Conservation (phyloP, 2,797 vertebrate genomes). For the Propithecus deckenii region DNA sequence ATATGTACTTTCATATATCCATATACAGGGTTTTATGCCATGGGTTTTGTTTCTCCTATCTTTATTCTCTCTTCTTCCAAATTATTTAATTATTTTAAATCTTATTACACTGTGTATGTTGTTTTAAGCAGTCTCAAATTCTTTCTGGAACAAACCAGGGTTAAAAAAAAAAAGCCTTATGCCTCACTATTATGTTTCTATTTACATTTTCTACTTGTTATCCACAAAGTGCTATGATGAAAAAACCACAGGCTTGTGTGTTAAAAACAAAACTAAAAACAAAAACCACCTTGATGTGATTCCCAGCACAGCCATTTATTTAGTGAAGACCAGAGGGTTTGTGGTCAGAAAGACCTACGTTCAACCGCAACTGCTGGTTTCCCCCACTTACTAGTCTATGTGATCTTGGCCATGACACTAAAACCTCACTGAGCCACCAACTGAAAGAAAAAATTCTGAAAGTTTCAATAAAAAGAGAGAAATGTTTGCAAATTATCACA, state of each 20-base stretch:
- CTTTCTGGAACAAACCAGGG: conserved; percentile 7
- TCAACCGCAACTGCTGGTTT: not conserved
- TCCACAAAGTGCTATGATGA: not conserved
- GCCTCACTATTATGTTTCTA: not conserved
- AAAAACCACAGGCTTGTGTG: not conserved
- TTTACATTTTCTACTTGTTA: not conserved
- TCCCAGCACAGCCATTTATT: not conserved
- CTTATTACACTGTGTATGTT: not conserved
- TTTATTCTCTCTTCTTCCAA: conserved; percentile 8
- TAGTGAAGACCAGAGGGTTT: not conserved
- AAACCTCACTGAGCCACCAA: not conserved
- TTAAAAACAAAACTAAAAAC: conserved; percentile 11
- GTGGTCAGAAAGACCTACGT: not conserved
- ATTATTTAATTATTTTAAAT: not conserved
- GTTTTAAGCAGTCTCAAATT: not conserved
- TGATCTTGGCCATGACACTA: not conserved
- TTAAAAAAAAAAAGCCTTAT: not conserved
- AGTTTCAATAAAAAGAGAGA: not conserved
- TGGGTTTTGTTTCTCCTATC: not conserved
- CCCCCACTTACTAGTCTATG: not conserved
- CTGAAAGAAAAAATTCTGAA: not conserved
- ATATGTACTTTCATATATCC: not conserved
- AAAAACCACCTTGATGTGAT: not conserved
- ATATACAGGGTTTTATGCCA: not conserved
- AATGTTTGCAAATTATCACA: not conserved